Conservation (phyloP, 1,140 invertebrate genomes). For the Drosophila repletoides region DNA sequence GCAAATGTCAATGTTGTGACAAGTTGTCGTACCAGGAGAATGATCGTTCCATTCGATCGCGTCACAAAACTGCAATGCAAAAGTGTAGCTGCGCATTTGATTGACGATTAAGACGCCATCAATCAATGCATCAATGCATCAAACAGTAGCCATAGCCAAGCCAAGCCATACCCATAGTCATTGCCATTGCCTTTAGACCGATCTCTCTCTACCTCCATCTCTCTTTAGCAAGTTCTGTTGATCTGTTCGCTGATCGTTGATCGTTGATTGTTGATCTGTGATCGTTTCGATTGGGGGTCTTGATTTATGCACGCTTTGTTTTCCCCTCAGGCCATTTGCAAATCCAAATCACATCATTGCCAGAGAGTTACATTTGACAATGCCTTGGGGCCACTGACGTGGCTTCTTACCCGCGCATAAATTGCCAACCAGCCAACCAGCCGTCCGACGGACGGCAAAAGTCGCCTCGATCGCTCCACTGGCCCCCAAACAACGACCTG, state of each 20-base stretch:
- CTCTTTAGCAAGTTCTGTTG: conserved; percentile 11
- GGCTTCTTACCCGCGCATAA: conserved; percentile 65
- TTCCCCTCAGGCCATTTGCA: conserved; percentile 65
- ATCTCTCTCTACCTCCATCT: neutral
- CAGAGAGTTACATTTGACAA: conserved; percentile 74
- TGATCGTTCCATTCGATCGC: conserved; percentile 27
- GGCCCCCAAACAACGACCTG: conserved; percentile 20
- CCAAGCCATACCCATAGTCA: neutral
- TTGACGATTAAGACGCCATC: conserved; percentile 81
- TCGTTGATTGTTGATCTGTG: conserved; percentile 38
- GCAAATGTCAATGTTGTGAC: conserved; percentile 78
- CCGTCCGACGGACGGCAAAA: too few relatives aligned
- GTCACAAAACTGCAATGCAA: conserved; percentile 57
- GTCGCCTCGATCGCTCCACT: conserved; percentile 14
- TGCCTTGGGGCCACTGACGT: conserved; percentile 61
- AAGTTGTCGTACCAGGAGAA: conserved; percentile 59
- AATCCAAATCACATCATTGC: conserved; percentile 79
- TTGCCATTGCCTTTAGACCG: neutral
- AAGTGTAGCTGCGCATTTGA: conserved; percentile 78
- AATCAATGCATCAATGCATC: conserved; percentile 75
- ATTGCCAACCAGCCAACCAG: conserved; percentile 50
- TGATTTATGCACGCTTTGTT: conserved; percentile 77
- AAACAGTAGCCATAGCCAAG: conserved; percentile 45
- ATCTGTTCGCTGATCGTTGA: conserved; percentile 40
- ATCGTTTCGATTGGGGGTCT: conserved; percentile 52